These are phyloP conservation scores for Ditylenchus dipsaci DNA, from an alignment of 1,140 invertebrate species.

Conservation along the genomic window DNA sequence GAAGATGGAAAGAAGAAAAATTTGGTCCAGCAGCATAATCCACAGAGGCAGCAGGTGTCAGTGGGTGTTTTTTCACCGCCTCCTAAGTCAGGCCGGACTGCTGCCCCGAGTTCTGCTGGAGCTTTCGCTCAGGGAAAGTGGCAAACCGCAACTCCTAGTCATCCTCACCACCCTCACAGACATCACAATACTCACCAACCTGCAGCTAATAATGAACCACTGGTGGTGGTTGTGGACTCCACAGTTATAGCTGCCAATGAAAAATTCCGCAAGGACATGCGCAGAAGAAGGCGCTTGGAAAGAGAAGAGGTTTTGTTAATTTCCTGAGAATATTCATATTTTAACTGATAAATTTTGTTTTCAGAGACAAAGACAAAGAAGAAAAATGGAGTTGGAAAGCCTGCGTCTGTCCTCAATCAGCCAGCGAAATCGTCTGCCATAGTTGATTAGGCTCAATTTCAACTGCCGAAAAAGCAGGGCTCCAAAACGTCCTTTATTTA, in stretches of 20 bases:
- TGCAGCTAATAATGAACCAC: neutral
- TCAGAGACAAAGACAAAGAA: neutral
- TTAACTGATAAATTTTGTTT: neutral
- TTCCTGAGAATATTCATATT: neutral
- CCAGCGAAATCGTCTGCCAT: neutral
- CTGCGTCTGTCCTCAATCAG: neutral
- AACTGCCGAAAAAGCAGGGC: no score
- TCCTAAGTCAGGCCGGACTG: neutral
- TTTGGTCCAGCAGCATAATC: neutral
- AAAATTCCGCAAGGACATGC: neutral
- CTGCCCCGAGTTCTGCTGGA: neutral
- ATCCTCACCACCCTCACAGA: neutral
- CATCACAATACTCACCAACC: neutral
- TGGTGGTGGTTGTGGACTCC: neutral
- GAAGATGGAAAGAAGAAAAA: neutral
- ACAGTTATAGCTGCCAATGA: neutral
- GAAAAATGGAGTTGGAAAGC: neutral
- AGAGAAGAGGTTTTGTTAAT: neutral
- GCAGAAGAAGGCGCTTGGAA: neutral
- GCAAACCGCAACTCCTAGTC: neutral
- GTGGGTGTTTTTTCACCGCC: neutral
- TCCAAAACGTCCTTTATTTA: no score
- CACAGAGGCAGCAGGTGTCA: neutral
- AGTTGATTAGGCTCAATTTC: neutral
- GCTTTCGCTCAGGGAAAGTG: neutral